Percentiles rank a stretch among this genome's conserved stretches.
phyloP scores from a whole-genome alignment of 2,888 invertebrate species.

The Hydropsyche betteni region DNA sequence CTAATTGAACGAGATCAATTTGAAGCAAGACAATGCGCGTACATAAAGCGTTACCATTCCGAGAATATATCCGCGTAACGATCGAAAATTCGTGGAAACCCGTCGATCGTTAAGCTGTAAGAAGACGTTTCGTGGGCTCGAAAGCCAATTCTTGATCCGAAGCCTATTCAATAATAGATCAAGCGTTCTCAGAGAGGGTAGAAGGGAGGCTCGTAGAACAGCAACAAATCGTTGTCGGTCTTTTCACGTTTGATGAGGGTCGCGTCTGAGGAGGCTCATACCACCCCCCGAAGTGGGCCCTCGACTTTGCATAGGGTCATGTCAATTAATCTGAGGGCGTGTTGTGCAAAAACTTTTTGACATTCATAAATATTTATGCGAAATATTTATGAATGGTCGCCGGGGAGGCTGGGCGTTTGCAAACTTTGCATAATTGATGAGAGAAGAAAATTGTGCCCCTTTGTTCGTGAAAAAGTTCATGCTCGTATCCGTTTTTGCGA shows the following conservation, averaged over 20 bases:
- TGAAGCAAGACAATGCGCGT: too few relatives aligned
- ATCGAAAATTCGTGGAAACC: too few relatives aligned
- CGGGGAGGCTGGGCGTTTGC: neutral
- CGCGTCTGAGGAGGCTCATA: conserved; percentile 2
- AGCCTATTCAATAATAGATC: too few relatives aligned
- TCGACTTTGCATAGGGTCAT: conserved; percentile 31
- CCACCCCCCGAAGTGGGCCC: conserved; percentile 8
- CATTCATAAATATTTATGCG: conserved; percentile 26
- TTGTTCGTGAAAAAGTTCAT: too few relatives aligned
- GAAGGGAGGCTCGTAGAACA: neutral
- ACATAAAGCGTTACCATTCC: too few relatives aligned
- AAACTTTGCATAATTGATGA: conserved; percentile 21
- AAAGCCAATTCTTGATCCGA: too few relatives aligned
- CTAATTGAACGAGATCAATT: too few relatives aligned
- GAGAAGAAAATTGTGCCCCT: neutral
- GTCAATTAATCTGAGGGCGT: conserved; percentile 29
- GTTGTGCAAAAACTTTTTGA: conserved; percentile 24
- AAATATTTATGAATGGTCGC: conserved; percentile 18
- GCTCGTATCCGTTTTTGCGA: too few relatives aligned
- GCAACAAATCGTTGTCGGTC: conserved; percentile 33
- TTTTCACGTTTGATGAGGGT: conserved; percentile 34
- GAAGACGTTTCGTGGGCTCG: too few relatives aligned
- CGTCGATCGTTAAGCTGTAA: too few relatives aligned
- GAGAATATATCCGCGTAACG: too few relatives aligned
- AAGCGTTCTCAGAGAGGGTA: too few relatives aligned